Conservation (phyloP, 2,797 vertebrate genomes). For the Mus spretus region DNA sequence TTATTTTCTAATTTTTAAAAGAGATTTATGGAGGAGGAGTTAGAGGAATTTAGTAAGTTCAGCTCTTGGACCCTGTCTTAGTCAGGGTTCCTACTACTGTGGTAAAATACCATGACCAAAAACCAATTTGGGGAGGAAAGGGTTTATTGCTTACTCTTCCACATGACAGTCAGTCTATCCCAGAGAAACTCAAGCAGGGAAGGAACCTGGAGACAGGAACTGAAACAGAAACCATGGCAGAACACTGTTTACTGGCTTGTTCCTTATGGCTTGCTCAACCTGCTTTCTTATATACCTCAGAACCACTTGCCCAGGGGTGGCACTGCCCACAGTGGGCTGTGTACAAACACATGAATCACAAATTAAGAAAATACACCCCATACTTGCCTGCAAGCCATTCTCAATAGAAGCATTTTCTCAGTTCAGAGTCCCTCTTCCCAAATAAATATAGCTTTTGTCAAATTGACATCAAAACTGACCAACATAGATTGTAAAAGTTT, state of each 20-base stretch:
- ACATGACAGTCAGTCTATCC: too few relatives aligned
- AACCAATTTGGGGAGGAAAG: background rate
- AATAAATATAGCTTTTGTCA: too few relatives aligned
- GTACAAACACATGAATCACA: background rate
- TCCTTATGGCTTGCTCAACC: too few relatives aligned
- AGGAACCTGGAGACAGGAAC: too few relatives aligned
- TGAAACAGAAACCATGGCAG: too few relatives aligned
- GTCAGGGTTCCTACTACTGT: background rate
- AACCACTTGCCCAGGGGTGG: background rate
- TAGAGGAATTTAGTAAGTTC: background rate
- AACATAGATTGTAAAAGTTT: background rate
- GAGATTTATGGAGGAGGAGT: background rate
- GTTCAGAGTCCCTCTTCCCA: background rate
- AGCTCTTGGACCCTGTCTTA: background rate
- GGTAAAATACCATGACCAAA: too few relatives aligned
- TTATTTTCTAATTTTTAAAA: background rate
- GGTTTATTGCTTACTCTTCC: too few relatives aligned
- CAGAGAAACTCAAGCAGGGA: too few relatives aligned
- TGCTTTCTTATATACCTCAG: background rate
- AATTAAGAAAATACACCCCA: background rate
- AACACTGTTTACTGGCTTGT: too few relatives aligned
- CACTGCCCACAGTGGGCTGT: background rate
- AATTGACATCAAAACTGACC: background rate
- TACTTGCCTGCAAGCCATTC: background rate
- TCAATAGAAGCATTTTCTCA: background rate